Evolutionary conservation across 2,888 invertebrate species (phyloP), one percentile per base, ranked within the genome.

Genomic region (Heliconius aoede): DNA sequence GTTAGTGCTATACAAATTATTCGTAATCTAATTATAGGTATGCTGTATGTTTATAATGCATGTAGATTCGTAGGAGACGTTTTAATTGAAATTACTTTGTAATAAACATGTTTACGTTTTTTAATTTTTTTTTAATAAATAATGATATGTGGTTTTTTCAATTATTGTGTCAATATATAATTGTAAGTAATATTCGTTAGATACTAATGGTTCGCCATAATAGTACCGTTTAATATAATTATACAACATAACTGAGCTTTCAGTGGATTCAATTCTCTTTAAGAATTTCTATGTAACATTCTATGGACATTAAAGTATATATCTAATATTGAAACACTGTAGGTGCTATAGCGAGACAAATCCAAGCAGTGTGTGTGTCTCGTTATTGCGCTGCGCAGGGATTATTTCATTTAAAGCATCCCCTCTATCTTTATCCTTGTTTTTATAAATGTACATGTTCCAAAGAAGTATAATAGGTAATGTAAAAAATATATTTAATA

Each of bases 301-400:
- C 89, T 91, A 87, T 91, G 89, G 86, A 87, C 86, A 93, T 89
- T 93, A 93, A 93, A 93, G 86, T 89, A 89, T 90, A 88, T 92
- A 90, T 86, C 86, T 85, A 87, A 83, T 76, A 78, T 58, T 58
- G 28, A 28, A 55, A 76, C 51, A 60, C 79, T 80, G 79, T 51
- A 74, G 51, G 78, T 60, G 68, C 55, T 76, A 46, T 76, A 65
- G 46, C 46, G 69, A 21, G 78, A 74, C 73, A 60, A 32, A 15
- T 3, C 28, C 0, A n/a, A 13, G 2, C 36, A 26, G 15, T 28
- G 61, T n/a, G 65, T n/a, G 71, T 32, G 71, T 78, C 78, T 74
- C 67, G 51, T 51, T 74, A 73, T n/a, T 73, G 65, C 40, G 26
- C 62, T 60, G 58, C 9, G 65, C 78, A 76, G 79, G 78, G 62